Conservation (phyloP, 2,888 invertebrate genomes). For the Beris chalybata region DNA sequence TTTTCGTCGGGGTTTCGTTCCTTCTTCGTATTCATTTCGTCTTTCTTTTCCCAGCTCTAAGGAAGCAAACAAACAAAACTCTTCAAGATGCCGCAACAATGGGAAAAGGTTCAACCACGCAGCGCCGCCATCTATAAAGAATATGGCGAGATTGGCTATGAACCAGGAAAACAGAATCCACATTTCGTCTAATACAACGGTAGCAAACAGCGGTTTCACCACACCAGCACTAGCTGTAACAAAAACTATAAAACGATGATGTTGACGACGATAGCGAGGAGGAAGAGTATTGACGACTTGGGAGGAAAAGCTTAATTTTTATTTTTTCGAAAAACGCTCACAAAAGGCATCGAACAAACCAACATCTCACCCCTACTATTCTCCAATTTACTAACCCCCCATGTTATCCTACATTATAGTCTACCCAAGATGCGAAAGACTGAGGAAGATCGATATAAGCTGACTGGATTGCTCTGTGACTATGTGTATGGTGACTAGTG, state of each 20-base stretch:
- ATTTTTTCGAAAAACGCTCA: conserved; percentile 14
- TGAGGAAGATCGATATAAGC: conserved; percentile 38
- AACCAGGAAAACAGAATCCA: conserved; percentile 16
- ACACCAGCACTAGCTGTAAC: conserved; percentile 14
- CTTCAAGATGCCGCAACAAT: conserved; percentile 27
- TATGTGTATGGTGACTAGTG: conserved; percentile 21
- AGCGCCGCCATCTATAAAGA: background rate
- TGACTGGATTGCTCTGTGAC: conserved; percentile 23
- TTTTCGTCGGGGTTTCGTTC: too few relatives aligned
- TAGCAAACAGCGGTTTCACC: background rate
- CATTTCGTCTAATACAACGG: conserved; percentile 21
- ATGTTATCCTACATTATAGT: background rate
- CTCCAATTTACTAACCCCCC: too few relatives aligned
- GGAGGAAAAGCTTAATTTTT: conserved; percentile 11
- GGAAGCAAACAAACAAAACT: conserved; percentile 29
- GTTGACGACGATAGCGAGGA: conserved; percentile 11
- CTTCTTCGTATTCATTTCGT: conserved; percentile 21
- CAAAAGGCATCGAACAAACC: conserved; percentile 8
- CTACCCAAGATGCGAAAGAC: conserved; percentile 11
- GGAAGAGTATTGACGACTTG: conserved; percentile 26
- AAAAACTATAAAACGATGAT: conserved; percentile 13
- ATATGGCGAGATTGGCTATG: conserved; percentile 7
- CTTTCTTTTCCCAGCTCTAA: conserved; percentile 2
- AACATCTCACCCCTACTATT: too few relatives aligned
- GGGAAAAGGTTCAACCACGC: conserved; percentile 20